These are phyloP conservation scores for Dynastes tityus DNA, from an alignment of 2,888 invertebrate genomes.

Conservation along the genomic window DNA sequence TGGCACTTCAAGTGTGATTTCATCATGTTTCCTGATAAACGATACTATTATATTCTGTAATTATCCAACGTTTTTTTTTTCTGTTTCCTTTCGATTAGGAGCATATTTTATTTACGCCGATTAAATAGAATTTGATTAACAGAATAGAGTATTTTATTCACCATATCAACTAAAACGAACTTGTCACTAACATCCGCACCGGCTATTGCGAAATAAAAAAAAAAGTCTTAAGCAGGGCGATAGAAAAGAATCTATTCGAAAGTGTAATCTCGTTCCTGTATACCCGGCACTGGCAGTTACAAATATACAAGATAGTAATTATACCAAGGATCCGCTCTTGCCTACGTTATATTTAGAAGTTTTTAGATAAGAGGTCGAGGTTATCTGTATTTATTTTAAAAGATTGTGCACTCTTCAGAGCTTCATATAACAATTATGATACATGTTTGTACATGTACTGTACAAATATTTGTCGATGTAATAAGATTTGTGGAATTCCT, in stretches of 20 bases:
- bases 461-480: constrained; percentile 43
- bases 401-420: constrained; percentile 18
- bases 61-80: background rate
- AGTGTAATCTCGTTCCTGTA: background rate
- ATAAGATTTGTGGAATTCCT: constrained; percentile 45
- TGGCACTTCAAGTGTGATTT: background rate
- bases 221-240: too few species aligned
- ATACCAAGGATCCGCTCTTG: constrained; percentile 25
- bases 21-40: constrained; percentile 4
- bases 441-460: constrained; percentile 42
- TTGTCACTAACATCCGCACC: too few species aligned
- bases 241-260: background rate
- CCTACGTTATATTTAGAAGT: constrained; percentile 45
- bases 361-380: constrained; percentile 47
- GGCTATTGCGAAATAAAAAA: too few species aligned
- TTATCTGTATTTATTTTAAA: constrained; percentile 47
- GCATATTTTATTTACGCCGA: too few species aligned
- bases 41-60: constrained; percentile 2
- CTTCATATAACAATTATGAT: constrained; percentile 28
- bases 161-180: too few species aligned
- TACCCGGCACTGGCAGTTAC: constrained; percentile 2
- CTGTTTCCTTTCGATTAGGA: background rate
- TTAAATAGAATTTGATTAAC: too few species aligned
- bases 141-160: too few species aligned
- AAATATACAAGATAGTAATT: constrained; percentile 8